Base-by-base conservation (phyloP, 1,140 invertebrate species). In the Trinorchestia longiramus region DNA sequence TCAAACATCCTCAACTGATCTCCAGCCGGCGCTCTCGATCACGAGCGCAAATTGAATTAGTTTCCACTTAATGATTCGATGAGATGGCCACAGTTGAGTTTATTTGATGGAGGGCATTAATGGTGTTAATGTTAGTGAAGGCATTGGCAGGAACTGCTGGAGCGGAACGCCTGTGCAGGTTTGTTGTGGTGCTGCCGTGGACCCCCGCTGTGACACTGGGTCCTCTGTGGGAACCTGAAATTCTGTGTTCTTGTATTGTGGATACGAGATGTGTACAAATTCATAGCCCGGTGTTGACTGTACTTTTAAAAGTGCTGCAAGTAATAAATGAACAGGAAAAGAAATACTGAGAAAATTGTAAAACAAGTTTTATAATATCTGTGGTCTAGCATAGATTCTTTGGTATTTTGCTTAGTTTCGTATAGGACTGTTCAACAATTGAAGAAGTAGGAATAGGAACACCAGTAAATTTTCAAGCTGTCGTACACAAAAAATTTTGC, bases 31-130 rank as follows among this genome's bases (percentile, higher is more conserved):
- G 28, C 62, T 77, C 62, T 36, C 36, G 62, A 77, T 77, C 62
- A 77, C 62, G 62, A 11, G 62, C 62, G 15, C 62, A 91, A 91
- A 91, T 91, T 44, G 88, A 91, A 91, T 91, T 44, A 91, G 88
- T 91, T 91, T 91, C 88, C 88, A 91, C 41, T 91, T 91, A 28
- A 91, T 91, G 88, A 91, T 91, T 91, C 43, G 41, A 91, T 91
- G 88, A 91, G 41, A 43, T 44, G 41, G 88, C 28, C 41, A 91
- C 43, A 91, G 41, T 91, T 15, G 43, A 91, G 88, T 91, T 91
- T 91, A 91, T 42, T 42, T 44, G 41, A 91, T 28, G 41, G 88
- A 91, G 88, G 88, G 43, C 88, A 91, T 42, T 91, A 91, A 91
- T 91, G 88, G 88, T 91, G 88, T 91, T 91, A 91, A 91, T 42